Evolutionary conservation across 2,113 vertebrate species (phyloP), one percentile per base, ranked within the genome.

Genomic region (Urocitellus parryii): DNA sequence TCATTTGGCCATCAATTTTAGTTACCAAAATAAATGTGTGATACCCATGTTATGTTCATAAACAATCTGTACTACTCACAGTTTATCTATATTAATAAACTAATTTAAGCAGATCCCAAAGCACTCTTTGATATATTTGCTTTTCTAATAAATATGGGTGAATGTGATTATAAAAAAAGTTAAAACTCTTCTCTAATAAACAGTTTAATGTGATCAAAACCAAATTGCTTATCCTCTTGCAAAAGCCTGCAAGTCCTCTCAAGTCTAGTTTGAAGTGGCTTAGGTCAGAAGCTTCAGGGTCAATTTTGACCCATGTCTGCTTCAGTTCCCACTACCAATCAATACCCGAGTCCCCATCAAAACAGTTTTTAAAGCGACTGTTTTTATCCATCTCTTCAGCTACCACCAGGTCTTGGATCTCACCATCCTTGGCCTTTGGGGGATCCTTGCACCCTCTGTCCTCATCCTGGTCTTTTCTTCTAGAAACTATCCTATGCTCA

Each of bases 21-120:
- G 29, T 45, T 72, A 87, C 20, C 25, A 92, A 51, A 24, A 91
- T 22, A 96, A 96, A 92, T 68, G 32, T 95, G 27, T 68, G 32
- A 81, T 17, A 65, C 29, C 39, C 93, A 42, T 90, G 45, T 91
- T 89, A 80, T 5, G 18, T 32, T 67, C 72, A 39, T 81, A 95
- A 97, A 67, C 7, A 67, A 58, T 56, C 94, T 93, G 67, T 88
- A 90, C 77, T 90, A 79, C 68, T 95, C 73, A 90, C 24, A 45
- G 56, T 73, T 95, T 87, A 92, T 81, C 27, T 77, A 68, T 86
- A 51, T 80, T 81, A 95, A 93, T 97, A 97, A 97, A 95, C 29
- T 53, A 45, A 77, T 77, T 86, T 91, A 90, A 87, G 79, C 79
- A 45, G 61, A 96, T 67, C 68, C 84, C 51, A 53, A 58, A 89